Percentiles rank a stretch among this genome's conserved stretches.
Evolutionary conservation across 2,888 invertebrate species (phyloP).

Genomic region (Eubasilissa splendida): DNA sequence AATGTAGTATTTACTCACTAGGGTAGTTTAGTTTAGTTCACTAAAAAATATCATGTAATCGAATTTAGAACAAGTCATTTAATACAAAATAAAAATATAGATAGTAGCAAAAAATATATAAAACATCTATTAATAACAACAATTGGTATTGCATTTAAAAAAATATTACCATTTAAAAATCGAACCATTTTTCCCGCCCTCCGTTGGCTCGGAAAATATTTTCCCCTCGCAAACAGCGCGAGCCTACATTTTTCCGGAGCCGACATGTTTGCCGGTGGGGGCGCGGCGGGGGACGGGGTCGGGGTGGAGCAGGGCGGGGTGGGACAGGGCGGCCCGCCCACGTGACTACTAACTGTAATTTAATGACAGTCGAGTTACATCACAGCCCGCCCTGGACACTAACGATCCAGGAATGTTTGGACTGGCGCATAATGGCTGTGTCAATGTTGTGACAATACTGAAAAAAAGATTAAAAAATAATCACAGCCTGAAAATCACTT

Average conservation of each 20-base stretch:
- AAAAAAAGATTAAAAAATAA: constrained; percentile 18
- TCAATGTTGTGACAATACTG: constrained; percentile 47
- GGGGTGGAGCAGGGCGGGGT: constrained; percentile 1
- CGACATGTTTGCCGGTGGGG: constrained; percentile 54
- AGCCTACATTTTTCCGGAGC: constrained; percentile 57
- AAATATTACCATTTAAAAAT: constrained; percentile 34
- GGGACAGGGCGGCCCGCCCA: constrained; percentile 42
- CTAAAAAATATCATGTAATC: too few relatives aligned
- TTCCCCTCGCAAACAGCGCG: constrained; percentile 55
- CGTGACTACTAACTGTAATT: constrained; percentile 57
- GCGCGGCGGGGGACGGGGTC: constrained; percentile 34
- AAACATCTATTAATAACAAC: too few relatives aligned
- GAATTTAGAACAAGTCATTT: too few relatives aligned
- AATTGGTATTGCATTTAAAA: not conserved
- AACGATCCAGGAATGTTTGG: constrained; percentile 40
- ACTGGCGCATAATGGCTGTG: constrained; percentile 44
- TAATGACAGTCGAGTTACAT: constrained; percentile 54
- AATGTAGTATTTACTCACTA: too few relatives aligned
- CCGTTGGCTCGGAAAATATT: constrained; percentile 53
- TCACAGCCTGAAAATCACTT: not conserved
- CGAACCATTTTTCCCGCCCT: constrained; percentile 46
- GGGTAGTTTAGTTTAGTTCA: too few relatives aligned
- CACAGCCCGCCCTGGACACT: constrained; percentile 29
- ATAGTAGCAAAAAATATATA: too few relatives aligned
- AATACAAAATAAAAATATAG: too few relatives aligned